Conservation (phyloP, 35 echinoderm and acorn worm species). For the Ophiothrix spiculata region DNA sequence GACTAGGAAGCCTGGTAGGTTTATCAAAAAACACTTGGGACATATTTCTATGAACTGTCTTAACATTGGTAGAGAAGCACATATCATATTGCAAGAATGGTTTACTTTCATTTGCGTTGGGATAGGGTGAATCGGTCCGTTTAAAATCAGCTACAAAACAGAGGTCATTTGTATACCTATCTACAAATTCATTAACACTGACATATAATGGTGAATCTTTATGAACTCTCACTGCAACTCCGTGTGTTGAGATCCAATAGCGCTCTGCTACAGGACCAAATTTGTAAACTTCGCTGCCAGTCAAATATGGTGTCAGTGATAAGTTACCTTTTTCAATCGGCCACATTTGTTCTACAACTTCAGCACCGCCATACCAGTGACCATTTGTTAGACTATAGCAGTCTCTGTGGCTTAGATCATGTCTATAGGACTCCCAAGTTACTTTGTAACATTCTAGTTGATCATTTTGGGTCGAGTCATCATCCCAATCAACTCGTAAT, state of each 20-base stretch:
- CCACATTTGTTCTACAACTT: conserved; percentile 73
- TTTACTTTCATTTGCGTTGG: conserved; percentile 6
- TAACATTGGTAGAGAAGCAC: conserved; percentile 34
- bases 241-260: conserved; percentile 81
- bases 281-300: conserved; percentile 26
- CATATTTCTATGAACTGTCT: conserved; percentile 42
- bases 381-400: conserved; percentile 60
- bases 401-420: conserved; percentile 51
- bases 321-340: conserved; percentile 70
- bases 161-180: conserved; percentile 10
- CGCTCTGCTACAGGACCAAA: conserved; percentile 90
- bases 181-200: conserved; percentile 35
- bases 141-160: conserved; percentile 30
- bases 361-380: conserved; percentile 95
- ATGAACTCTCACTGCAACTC: conserved; percentile 68
- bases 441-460: conserved; percentile 51
- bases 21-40: conserved; percentile 15
- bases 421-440: conserved; percentile 21
- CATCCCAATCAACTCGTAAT: conserved; percentile 40
- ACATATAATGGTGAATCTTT: conserved; percentile 30
- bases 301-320: conserved; percentile 61
- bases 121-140: conserved; percentile 20
- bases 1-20: not conserved
- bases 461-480: not conserved
- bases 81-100: conserved; percentile 26